phyloP scores from a whole-genome alignment of 2,113 vertebrate genomes.

The Corythornis cristatus region DNA sequence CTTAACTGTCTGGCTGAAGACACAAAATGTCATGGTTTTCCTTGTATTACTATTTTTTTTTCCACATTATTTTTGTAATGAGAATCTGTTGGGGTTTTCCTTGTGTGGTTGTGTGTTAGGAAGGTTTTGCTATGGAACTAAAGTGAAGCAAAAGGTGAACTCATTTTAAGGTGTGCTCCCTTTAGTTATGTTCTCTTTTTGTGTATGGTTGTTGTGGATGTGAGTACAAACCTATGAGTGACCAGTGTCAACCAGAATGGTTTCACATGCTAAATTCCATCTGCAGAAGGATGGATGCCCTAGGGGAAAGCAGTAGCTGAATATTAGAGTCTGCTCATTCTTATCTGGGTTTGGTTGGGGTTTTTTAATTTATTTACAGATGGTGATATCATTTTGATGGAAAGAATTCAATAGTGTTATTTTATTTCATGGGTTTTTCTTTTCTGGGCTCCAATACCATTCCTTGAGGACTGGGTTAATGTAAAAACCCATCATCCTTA shows the following conservation, averaged over 20 bases:
- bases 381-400: background rate
- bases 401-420: background rate
- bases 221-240: background rate
- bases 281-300: background rate
- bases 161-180: rapidly evolving
- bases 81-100: background rate
- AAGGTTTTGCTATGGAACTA: background rate
- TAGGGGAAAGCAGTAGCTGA: background rate
- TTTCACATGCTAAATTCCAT: background rate
- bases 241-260: background rate
- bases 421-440: background rate
- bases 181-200: background rate
- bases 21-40: background rate
- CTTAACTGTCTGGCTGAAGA: background rate
- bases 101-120: rapidly evolving
- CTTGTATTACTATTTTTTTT: background rate
- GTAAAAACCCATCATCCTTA: slow-evolving; percentile 39
- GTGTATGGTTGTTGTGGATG: background rate
- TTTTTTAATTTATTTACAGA: background rate
- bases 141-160: background rate
- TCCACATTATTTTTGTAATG: background rate
- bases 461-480: slow-evolving; percentile 11
- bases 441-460: background rate
- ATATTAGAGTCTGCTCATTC: background rate
- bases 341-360: background rate